Conservation (phyloP, 1,140 invertebrate genomes). For the Aphis gossypii region DNA sequence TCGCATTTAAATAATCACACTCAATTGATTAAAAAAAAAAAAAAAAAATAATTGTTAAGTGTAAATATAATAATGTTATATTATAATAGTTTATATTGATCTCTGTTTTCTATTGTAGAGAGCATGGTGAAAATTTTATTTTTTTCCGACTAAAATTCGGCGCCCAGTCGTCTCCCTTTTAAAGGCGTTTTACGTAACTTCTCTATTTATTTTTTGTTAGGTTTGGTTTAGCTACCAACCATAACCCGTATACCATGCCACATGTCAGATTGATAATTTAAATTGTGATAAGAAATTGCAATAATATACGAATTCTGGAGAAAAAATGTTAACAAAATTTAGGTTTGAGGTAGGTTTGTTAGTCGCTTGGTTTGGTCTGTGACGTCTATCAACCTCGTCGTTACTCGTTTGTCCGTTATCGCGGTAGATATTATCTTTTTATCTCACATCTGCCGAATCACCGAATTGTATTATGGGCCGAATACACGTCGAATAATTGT, state of each 20-base stretch:
- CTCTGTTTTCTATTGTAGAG: no score
- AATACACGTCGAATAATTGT: not conserved
- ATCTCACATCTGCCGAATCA: not conserved
- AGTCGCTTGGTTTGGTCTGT: not conserved
- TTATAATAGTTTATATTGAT: no score
- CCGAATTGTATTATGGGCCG: not conserved
- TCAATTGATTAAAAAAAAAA: no score
- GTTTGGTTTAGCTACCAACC: not conserved
- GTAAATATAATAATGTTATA: no score
- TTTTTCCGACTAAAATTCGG: no score
- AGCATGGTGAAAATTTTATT: no score
- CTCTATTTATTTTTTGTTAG: no score
- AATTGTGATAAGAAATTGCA: not conserved
- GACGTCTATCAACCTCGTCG: not conserved
- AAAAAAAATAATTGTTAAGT: no score
- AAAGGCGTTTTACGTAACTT: no score
- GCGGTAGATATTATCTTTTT: not conserved
- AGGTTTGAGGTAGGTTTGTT: not conserved
- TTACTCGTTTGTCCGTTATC: not conserved
- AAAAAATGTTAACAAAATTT: not conserved
- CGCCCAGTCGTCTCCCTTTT: no score
- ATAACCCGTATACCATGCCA: not conserved
- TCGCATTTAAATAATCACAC: no score
- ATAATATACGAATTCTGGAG: not conserved
- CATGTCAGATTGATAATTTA: conserved; percentile 9